Evolutionary conservation across 2,888 invertebrate genomes (phyloP).

Genomic region (Epistrophella euchroma): DNA sequence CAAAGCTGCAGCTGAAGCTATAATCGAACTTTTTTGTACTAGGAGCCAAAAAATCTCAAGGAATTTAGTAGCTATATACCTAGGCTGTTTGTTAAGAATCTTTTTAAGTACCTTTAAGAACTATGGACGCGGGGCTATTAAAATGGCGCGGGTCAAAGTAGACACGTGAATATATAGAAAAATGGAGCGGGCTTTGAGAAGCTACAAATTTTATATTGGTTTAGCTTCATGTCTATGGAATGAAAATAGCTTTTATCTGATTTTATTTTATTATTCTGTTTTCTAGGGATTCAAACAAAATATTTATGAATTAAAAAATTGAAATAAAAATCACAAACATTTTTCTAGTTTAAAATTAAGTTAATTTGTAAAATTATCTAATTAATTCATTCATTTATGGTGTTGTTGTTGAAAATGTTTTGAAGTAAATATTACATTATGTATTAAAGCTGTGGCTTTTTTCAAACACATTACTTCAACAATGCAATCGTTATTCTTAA

Average conservation of each 20-base stretch:
- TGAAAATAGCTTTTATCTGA: conserved; percentile 41
- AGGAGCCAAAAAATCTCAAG: conserved; percentile 82
- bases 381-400: too few relatives aligned
- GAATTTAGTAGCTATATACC: conserved; percentile 81
- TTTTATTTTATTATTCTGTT: background rate
- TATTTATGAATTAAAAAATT: background rate
- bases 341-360: too few relatives aligned
- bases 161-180: background rate
- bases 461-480: too few relatives aligned
- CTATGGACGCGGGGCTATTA: conserved; percentile 1
- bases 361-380: too few relatives aligned
- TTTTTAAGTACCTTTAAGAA: conserved; percentile 19
- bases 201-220: conserved; percentile 37
- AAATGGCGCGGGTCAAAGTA: conserved; percentile 30
- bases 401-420: too few relatives aligned
- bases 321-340: background rate
- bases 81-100: conserved; percentile 73
- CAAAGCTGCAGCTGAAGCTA: conserved; percentile 81
- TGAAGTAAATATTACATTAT: too few relatives aligned
- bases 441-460: too few relatives aligned
- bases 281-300: background rate
- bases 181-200: conserved; percentile 42
- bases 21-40: conserved; percentile 82
- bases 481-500: too few relatives aligned
- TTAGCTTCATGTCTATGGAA: background rate